Base-by-base conservation (phyloP, 2,113 vertebrate species). In the Rhinoderma darwinii region DNA sequence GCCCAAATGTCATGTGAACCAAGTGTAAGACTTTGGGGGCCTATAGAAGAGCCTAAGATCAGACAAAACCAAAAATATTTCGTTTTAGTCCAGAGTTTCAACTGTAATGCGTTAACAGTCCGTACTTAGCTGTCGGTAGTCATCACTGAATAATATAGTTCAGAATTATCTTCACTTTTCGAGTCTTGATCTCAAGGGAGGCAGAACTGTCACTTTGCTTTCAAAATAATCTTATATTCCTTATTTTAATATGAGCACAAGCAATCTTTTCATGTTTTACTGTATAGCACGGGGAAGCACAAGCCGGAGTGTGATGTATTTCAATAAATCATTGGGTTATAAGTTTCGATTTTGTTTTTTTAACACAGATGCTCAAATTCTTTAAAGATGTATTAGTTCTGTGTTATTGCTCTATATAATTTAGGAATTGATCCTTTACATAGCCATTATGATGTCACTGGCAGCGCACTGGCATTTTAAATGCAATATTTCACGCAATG, bases 151-250 rank as follows among this genome's bases (percentile, higher is more conserved):
- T n/a, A 74, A n/a, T 74, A 44, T 2, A 2, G 72, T 15, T 27
- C 22, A 43, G 25, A 41, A 74, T 74, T 43, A 74, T 74, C 39
- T n/a, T 44, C 22, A n/a, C 37, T 14, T 74, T 74, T 44, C 37
- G 1, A n/a, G 22, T 44, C 25, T 25, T n/a, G 25, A 74, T 44
- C 10, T 43, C 25, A 44, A 43, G 37, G 39, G 39, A 43, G 18
- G 35, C 39, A 43, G 25, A 74, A 37, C 39, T 74, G 72, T 43
- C 72, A 74, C 72, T 44, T 74, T 41, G 72, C 39, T 74, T 74
- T 25, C 22, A 43, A 43, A 43, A 44, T 74, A 43, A 74, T 74
- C 39, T 44, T 43, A 17, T n/a, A 14, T 74, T 74, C 22, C 25
- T 43, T 74, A 74, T 74, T 74, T 74, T 74, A 74, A 74, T 43